Conservation (phyloP, 2,113 vertebrate species). For the Cynoglossus semilaevis region DNA sequence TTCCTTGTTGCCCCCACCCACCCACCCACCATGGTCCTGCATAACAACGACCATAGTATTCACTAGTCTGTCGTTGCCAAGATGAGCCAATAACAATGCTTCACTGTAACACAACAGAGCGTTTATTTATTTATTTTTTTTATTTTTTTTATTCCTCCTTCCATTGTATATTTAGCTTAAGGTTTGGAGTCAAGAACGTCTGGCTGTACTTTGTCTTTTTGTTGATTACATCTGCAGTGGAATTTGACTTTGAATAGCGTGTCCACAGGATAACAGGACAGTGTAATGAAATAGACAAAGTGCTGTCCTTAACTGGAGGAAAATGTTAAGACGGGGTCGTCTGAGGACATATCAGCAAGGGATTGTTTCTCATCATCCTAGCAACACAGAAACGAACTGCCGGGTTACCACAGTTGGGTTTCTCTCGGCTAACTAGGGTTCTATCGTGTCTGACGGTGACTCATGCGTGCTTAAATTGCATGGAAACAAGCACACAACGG, state of each 20-base stretch:
- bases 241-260: too few species aligned
- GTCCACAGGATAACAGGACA: not conserved
- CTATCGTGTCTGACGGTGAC: constrained; percentile 42
- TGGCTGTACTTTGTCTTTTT: too few species aligned
- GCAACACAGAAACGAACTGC: constrained; percentile 24
- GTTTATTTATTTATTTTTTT: too few species aligned
- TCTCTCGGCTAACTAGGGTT: constrained; percentile 11
- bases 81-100: not conserved
- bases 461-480: constrained; percentile 43
- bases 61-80: constrained; percentile 10
- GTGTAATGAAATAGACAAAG: constrained; percentile 25
- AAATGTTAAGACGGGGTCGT: constrained; percentile 25
- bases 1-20: constrained; percentile 37
- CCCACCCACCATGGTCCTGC: constrained; percentile 27
- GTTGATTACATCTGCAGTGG: too few species aligned
- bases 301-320: constrained; percentile 17
- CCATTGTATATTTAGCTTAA: too few species aligned
- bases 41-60: constrained; percentile 41
- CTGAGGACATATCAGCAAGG: constrained; percentile 37
- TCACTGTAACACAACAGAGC: too few species aligned
- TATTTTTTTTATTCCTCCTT: too few species aligned
- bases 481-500: constrained; percentile 7
- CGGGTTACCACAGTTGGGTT: constrained; percentile 12
- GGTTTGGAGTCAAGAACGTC: too few species aligned
- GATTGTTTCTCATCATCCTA: constrained; percentile 32